A percentile compares a stretch with the other conserved stretches of the same genome.
Evolutionary conservation across 23 tunicate species (phyloP).

Genomic region (Trididemnum nubilum): DNA sequence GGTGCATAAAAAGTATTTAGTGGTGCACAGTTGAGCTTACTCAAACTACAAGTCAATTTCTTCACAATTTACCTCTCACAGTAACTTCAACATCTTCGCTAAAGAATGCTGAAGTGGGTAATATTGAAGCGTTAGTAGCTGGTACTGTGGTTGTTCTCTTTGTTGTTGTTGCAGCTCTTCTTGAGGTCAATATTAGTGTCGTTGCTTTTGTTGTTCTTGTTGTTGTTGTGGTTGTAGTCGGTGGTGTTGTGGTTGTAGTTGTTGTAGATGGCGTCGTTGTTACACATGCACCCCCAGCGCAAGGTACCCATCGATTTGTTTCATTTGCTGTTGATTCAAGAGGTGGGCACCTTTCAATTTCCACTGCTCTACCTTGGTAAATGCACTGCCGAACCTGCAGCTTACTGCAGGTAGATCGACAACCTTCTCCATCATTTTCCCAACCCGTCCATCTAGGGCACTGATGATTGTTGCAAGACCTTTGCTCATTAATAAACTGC

Average conservation of each 20-base stretch:
- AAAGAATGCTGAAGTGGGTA: not conserved
- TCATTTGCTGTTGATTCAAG: not conserved
- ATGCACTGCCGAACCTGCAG: conserved; percentile 26
- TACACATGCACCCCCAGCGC: not conserved
- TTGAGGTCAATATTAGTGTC: too few species aligned
- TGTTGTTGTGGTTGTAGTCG: not conserved
- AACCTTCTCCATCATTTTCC: conserved; percentile 1
- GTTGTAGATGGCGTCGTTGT: not conserved
- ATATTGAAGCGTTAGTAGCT: not conserved
- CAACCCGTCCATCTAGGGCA: conserved; percentile 51
- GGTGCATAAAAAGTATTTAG: too few species aligned
- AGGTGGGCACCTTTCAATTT: not conserved
- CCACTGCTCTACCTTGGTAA: conserved; percentile 4
- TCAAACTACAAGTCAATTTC: too few species aligned
- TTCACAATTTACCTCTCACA: too few species aligned
- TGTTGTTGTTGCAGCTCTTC: too few species aligned
- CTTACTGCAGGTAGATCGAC: conserved; percentile 26
- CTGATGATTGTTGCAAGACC: conserved; percentile 37
- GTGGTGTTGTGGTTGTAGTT: not conserved
- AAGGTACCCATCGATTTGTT: not conserved
- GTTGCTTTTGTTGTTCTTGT: too few species aligned
- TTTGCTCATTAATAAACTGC: not conserved
- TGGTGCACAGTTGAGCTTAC: too few species aligned
- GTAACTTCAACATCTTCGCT: too few species aligned
- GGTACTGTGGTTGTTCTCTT: not conserved